Evolutionary conservation across 2,888 invertebrate species (phyloP), one percentile per base, ranked within the genome.

Genomic region (Callyntrura guangdongensis): DNA sequence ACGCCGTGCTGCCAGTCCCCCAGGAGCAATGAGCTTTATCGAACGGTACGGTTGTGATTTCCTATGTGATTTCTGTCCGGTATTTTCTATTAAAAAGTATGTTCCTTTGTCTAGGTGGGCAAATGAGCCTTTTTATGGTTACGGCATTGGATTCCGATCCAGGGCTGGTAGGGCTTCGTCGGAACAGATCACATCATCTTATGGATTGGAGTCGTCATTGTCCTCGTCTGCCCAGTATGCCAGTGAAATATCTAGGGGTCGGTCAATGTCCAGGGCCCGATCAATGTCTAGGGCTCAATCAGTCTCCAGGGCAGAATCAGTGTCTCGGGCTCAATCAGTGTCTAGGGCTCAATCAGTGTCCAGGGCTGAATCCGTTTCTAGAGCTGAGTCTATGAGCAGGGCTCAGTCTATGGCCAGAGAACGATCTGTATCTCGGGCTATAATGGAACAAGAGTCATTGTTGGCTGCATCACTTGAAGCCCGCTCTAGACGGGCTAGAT

Each of bases 81-180:
- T 1, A 59, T 17, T 45, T 36, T n/a, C n/a, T 45, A 45, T 2
- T 45, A 22, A 56, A 81, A 61, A 36, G 11, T 36, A 27, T 81
- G 59, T 56, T 79, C 25, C 6, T 61, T 20, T 64, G 36, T 9
- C 5, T 17, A 89, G 89, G 17, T 91, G 91, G 91, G 11, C 86
- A 12, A 64, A 86, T 67, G 91, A 91, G 53, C 91, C 91, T 9
- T 91, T 91, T 25, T 91, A 91, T 25, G 90, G 90, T 25, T 86
- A 86, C n/a, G 91, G 91, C 9, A 53, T 85, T 45, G 91, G 91
- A 0, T 91, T 91, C 83, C 86, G 82, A 11, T 85, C 86, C n/a
- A 87, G 86, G 45, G 67, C 47, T 61, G 3, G 5, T 5, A 74
- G 91, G 27, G 84, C 74, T 17, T 59, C 69, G 9, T 82, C 85